Percentiles rank a stretch among this genome's conserved stretches.
Evolutionary conservation across 1,140 invertebrate genomes (phyloP).

Genomic region (Homalodisca vitripennis): DNA sequence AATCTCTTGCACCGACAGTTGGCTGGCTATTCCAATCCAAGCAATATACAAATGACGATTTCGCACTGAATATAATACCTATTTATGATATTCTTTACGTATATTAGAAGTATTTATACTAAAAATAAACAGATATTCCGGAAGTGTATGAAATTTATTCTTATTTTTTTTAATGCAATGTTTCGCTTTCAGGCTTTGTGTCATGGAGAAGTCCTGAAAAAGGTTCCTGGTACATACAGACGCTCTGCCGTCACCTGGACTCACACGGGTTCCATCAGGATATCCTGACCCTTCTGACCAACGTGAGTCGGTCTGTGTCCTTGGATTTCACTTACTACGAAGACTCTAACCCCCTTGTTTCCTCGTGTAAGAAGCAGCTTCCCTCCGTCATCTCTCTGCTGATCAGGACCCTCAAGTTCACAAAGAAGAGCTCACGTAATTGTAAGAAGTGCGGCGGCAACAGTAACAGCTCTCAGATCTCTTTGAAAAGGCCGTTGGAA

Average conservation of each 20-base stretch:
- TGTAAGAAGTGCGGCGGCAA: too few relatives aligned
- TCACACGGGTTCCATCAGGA: background rate
- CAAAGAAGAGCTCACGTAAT: background rate
- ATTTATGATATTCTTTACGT: too few relatives aligned
- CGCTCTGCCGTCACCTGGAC: background rate
- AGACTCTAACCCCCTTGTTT: background rate
- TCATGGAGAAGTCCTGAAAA: background rate
- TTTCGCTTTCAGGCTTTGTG: background rate
- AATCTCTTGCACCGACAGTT: too few relatives aligned
- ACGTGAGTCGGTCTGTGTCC: background rate
- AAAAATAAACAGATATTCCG: too few relatives aligned
- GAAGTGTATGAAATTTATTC: too few relatives aligned
- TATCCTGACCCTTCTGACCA: background rate
- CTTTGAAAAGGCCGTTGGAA: too few relatives aligned
- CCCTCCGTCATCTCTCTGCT: background rate
- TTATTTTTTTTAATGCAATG: too few relatives aligned
- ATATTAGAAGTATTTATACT: too few relatives aligned
- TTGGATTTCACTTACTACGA: background rate
- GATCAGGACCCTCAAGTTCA: background rate
- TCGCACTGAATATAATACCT: too few relatives aligned
- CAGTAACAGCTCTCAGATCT: too few relatives aligned
- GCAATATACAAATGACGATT: too few relatives aligned
- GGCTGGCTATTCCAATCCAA: too few relatives aligned
- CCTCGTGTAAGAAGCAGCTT: background rate
- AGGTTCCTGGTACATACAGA: background rate